These are phyloP conservation scores for Lepidonotus clava DNA, from an alignment of 2,888 invertebrate genomes.

Conservation along the genomic window DNA sequence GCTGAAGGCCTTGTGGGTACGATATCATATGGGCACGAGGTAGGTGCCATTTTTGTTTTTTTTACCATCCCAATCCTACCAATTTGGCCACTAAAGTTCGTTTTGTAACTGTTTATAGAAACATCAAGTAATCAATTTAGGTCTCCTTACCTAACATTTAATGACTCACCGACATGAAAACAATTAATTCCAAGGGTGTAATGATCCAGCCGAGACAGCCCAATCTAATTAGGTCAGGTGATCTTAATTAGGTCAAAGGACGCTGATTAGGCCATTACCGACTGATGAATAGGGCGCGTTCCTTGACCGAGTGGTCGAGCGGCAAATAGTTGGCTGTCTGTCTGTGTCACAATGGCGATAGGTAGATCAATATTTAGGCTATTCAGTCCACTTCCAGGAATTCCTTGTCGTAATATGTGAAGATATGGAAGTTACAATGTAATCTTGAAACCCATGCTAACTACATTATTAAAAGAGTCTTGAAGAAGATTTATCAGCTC, in stretches of 20 bases:
- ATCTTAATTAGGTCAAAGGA: conserved; percentile 51
- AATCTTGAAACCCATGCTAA: too few species aligned
- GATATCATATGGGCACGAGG: too few species aligned
- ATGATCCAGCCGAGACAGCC: conserved; percentile 8
- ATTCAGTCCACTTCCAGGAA: too few species aligned
- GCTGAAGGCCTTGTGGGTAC: too few species aligned
- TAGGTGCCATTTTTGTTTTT: not conserved
- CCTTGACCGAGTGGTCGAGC: not conserved
- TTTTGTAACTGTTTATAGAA: conserved; percentile 14
- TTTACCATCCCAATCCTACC: not conserved
- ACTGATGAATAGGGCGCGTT: conserved; percentile 27
- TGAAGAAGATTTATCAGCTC: too few species aligned
- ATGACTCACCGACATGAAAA: conserved; percentile 28
- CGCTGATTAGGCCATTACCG: conserved; percentile 35
- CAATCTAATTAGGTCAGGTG: conserved; percentile 49
- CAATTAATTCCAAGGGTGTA: conserved; percentile 42
- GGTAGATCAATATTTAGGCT: conserved; percentile 17
- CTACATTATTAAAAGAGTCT: too few species aligned
- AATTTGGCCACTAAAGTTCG: not conserved
- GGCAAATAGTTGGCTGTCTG: not conserved
- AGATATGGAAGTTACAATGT: conserved; percentile 47
- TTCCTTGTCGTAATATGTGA: not conserved
- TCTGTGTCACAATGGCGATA: not conserved
- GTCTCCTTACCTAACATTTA: not conserved
- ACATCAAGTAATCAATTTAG: conserved; percentile 43